phyloP scores from a whole-genome alignment of 2,888 invertebrate genomes.

The Zaprionus bogoriensis region DNA sequence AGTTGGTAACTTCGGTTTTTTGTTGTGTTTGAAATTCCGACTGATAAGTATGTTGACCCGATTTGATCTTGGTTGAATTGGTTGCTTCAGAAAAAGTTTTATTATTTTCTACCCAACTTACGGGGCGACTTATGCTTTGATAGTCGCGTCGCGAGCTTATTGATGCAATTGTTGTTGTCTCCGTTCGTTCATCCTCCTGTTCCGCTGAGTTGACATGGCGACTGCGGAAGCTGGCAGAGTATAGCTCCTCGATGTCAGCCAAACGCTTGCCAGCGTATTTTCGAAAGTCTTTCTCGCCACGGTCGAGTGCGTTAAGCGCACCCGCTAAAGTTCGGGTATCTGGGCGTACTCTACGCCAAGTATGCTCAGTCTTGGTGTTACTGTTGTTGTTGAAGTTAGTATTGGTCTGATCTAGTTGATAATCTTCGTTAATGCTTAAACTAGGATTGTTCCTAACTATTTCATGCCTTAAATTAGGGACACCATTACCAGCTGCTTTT shows the following conservation, averaged over 20 bases:
- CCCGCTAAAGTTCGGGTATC: slow-evolving; percentile 26
- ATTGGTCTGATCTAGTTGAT: no score
- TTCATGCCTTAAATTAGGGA: slow-evolving; percentile 76
- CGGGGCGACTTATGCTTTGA: slow-evolving; percentile 31
- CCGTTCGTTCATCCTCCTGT: neutral
- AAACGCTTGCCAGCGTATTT: slow-evolving; percentile 73
- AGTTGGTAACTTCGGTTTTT: no score
- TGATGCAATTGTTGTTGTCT: neutral
- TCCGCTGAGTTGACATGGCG: slow-evolving; percentile 53
- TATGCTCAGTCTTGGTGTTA: slow-evolving; percentile 26
- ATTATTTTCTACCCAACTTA: neutral
- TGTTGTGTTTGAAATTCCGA: neutral
- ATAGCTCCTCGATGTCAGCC: slow-evolving; percentile 16
- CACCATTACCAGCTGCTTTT: slow-evolving; percentile 71
- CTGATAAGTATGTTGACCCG: no score
- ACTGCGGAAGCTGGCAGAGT: slow-evolving; percentile 19
- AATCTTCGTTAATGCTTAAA: slow-evolving; percentile 49
- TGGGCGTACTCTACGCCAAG: slow-evolving; percentile 45
- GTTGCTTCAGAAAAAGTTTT: neutral
- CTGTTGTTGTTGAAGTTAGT: neutral
- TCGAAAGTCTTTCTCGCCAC: slow-evolving; percentile 50
- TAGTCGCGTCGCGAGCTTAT: slow-evolving; percentile 24
- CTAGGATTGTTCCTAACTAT: slow-evolving; percentile 57
- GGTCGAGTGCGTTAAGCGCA: slow-evolving; percentile 30
- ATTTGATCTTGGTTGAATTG: neutral